These are phyloP conservation scores for Agrilus planipennis DNA, from an alignment of 1,140 invertebrate species.

Conservation along the genomic window DNA sequence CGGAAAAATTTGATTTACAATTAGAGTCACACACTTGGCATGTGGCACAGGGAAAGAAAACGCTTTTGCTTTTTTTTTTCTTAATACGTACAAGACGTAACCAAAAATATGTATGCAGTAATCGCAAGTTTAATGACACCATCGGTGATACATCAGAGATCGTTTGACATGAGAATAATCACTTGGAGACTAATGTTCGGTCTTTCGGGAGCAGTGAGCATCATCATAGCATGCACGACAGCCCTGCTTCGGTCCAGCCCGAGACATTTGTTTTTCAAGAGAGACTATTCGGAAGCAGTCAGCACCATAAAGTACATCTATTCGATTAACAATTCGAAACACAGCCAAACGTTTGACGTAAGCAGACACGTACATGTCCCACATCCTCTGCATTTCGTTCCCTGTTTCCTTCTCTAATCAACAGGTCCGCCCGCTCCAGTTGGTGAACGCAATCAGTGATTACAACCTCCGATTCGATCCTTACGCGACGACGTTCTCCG, in stretches of 20 bases:
- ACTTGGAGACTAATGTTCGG: constrained; percentile 23
- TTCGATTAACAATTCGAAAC: constrained; percentile 26
- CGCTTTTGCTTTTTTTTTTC: too few relatives aligned
- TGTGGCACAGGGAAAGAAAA: too few relatives aligned
- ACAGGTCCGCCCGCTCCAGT: background rate
- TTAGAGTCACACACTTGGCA: too few relatives aligned
- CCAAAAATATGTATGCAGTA: constrained; percentile 8
- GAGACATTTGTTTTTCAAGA: constrained; percentile 17
- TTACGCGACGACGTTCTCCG: too few relatives aligned
- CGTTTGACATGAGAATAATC: constrained; percentile 10
- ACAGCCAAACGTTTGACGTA: constrained; percentile 19
- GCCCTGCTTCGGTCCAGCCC: constrained; percentile 23
- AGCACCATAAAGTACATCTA: constrained; percentile 22
- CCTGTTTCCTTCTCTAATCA: constrained; percentile 1
- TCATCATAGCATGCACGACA: constrained; percentile 20
- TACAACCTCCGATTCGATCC: background rate
- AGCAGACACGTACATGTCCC: too few relatives aligned
- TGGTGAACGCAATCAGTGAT: background rate
- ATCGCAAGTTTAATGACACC: constrained; percentile 10
- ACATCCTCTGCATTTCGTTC: too few relatives aligned
- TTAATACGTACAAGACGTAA: background rate
- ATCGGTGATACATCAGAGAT: constrained; percentile 6
- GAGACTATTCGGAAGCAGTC: constrained; percentile 15
- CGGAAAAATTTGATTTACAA: too few relatives aligned
- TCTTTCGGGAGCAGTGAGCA: constrained; percentile 15